Evolutionary conservation across 2,888 invertebrate species (phyloP).

Genomic region (Plebejus argus): DNA sequence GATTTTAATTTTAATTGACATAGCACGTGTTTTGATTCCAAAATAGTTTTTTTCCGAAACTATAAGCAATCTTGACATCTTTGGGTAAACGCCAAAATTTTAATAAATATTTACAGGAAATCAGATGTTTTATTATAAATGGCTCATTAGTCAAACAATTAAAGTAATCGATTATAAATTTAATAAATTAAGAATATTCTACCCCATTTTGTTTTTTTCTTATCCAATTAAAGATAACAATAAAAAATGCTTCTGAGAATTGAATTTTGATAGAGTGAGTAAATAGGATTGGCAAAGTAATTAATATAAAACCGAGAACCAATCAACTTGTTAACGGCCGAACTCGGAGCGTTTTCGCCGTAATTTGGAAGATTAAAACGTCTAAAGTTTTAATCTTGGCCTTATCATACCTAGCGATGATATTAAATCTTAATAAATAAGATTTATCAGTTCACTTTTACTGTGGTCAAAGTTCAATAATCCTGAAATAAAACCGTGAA

Average conservation of each 20-base stretch:
- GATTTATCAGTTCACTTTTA: neutral
- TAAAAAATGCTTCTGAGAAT: neutral
- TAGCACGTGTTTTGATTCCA: neutral
- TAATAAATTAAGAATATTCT: neutral
- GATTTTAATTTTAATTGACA: neutral
- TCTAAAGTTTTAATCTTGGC: slow-evolving; percentile 16
- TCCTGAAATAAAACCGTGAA: neutral
- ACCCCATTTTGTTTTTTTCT: neutral
- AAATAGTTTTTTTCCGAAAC: neutral
- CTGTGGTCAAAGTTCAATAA: neutral
- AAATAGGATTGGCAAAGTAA: slow-evolving; percentile 1
- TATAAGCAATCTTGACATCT: neutral
- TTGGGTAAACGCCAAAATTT: neutral
- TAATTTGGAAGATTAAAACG: neutral
- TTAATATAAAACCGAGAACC: slow-evolving; percentile 15
- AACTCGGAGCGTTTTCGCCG: neutral
- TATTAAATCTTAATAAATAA: neutral
- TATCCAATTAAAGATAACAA: neutral
- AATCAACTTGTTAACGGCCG: slow-evolving; percentile 5
- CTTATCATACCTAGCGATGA: slow-evolving; percentile 3
- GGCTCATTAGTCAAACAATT: no score
- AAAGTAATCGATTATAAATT: no score
- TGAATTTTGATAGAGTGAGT: neutral
- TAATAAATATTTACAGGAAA: neutral
- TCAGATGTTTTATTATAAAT: neutral